Evolutionary conservation across 2,888 invertebrate genomes (phyloP).

Genomic region (Agrochola lota): DNA sequence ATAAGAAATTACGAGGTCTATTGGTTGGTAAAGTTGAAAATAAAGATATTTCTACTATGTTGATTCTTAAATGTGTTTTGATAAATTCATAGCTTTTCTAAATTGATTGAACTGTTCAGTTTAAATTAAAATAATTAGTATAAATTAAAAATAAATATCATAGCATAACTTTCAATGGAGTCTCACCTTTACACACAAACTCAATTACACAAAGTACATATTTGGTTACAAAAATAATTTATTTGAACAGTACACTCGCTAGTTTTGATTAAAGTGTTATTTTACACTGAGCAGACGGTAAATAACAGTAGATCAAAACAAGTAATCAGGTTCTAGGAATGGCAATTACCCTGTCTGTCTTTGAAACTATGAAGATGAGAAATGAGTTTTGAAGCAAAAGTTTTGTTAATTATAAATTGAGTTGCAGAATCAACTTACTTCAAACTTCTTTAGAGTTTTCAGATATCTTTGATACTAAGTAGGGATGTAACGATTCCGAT

Average conservation of each 20-base stretch:
- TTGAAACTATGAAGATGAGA: not conserved
- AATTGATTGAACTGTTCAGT: too few relatives aligned
- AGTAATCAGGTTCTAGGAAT: constrained; percentile 35
- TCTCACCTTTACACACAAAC: constrained; percentile 37
- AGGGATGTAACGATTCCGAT: too few relatives aligned
- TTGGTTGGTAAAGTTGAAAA: not conserved
- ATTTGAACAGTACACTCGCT: constrained; percentile 51
- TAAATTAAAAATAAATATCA: not conserved
- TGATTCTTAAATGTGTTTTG: not conserved
- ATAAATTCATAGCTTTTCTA: not conserved
- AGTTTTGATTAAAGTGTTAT: constrained; percentile 50
- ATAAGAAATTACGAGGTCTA: not conserved
- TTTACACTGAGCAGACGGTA: constrained; percentile 27
- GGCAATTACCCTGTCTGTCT: constrained; percentile 44
- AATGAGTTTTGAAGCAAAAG: constrained; percentile 21
- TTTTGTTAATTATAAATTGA: not conserved
- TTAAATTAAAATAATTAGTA: not conserved
- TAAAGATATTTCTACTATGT: not conserved
- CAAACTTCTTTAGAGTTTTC: not conserved
- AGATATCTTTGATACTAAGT: not conserved
- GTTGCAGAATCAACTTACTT: not conserved
- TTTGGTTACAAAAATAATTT: constrained; percentile 66
- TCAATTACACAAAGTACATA: constrained; percentile 61
- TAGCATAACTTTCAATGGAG: constrained; percentile 38
- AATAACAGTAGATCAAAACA: constrained; percentile 22